These are phyloP conservation scores for Stenodera caucasica DNA, from an alignment of 2,888 invertebrate genomes.

Conservation along the genomic window DNA sequence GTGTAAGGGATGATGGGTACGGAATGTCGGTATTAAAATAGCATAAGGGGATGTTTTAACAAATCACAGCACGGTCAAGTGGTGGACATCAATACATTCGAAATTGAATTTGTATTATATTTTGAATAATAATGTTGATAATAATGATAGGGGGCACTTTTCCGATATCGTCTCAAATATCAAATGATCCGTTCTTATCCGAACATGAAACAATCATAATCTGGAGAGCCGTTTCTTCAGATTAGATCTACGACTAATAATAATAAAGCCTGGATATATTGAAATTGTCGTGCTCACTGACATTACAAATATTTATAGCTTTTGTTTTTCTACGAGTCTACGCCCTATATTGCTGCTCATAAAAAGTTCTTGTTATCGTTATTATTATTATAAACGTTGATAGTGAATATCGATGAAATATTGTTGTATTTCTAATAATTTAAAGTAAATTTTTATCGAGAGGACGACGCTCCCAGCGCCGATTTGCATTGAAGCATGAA, in stretches of 20 bases:
- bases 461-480: neutral
- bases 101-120: slow-evolving; percentile 9
- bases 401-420: slow-evolving; percentile 28
- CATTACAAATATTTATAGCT: slow-evolving; percentile 43
- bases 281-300: slow-evolving; percentile 33
- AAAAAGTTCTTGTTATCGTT: slow-evolving; percentile 37
- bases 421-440: slow-evolving; percentile 17
- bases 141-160: slow-evolving; percentile 15
- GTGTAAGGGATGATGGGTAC: slow-evolving; percentile 13
- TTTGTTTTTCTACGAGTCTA: slow-evolving; percentile 32
- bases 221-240: slow-evolving; percentile 38
- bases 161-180: slow-evolving; percentile 12
- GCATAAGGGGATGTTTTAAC: slow-evolving; percentile 3
- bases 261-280: slow-evolving; percentile 24
- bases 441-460: slow-evolving; percentile 4
- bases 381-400: no score
- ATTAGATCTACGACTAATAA: slow-evolving; percentile 36
- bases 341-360: slow-evolving; percentile 26
- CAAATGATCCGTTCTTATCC: slow-evolving; percentile 3
- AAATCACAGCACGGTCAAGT: slow-evolving; percentile 5
- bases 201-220: slow-evolving; percentile 37
- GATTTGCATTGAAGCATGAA: neutral
- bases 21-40: slow-evolving; percentile 6
- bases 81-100: neutral
- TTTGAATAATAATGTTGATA: slow-evolving; percentile 15